Base-by-base conservation (phyloP, 2,888 invertebrate species). In the Heterodera filipjevi region DNA sequence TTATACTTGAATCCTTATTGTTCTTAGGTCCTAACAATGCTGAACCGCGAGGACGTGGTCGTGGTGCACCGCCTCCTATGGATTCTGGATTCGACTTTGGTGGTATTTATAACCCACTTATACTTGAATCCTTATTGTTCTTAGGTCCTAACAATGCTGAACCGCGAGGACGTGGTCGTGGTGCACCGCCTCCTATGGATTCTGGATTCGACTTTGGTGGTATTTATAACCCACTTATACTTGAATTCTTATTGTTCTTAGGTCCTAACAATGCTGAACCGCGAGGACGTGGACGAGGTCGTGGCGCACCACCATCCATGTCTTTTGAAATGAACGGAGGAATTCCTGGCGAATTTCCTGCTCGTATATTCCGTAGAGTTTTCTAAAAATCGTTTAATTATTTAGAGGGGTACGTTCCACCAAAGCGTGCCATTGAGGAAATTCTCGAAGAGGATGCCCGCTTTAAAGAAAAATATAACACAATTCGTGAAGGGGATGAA, bases 371-470 rank as follows among this genome's bases (percentile, higher is more conserved):
- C n/a, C n/a, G n/a, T n/a, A n/a, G n/a, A n/a, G n/a, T n/a, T n/a
- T n/a, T n/a, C n/a, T n/a, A n/a, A n/a, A n/a, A n/a, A n/a, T n/a
- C n/a, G n/a, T n/a, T n/a, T n/a, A n/a, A n/a, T n/a, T n/a, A n/a
- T n/a, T n/a, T n/a, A 73, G 35, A 46, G 44, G 64, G 74, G 30
- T 46, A 80, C 64, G 73, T 82, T n/a, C 83, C 83, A 2, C 16
- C 10, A 12, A 39, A 73, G 16, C 82, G 84, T 32, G 33, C 66
- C 12, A 46, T 82, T 39, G 83, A 81, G 10, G 82, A 81, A 35
- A 80, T 82, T 39, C 82, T 82, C 53, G 70, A 68, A 14, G 82
- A 82, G 6, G 82, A 82, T 66, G 71, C 35, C n/a, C 35, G 49
- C n/a, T 27, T 71, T 10, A 59, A 59, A 19, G 77, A 81, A 2